phyloP scores from a whole-genome alignment of 2,113 vertebrate species.

The Naja naja region DNA sequence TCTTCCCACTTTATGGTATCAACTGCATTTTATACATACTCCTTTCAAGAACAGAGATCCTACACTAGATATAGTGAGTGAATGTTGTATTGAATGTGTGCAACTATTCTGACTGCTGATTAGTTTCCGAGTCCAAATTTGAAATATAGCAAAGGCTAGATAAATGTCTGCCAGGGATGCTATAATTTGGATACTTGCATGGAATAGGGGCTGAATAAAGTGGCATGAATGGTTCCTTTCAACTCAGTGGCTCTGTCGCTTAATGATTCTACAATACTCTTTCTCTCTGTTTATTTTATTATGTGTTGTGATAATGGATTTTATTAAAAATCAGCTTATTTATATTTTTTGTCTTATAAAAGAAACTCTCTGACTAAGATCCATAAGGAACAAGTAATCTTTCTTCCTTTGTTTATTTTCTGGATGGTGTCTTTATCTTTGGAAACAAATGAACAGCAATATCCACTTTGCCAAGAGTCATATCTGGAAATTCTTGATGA shows the following conservation, averaged over 20 bases:
- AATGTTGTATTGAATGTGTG: background rate
- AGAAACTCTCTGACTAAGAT: background rate
- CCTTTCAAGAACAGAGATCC: background rate
- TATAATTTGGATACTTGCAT: background rate
- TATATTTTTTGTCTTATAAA: background rate
- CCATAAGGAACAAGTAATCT: background rate
- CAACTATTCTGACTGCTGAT: background rate
- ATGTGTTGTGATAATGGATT: background rate
- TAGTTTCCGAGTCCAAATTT: background rate
- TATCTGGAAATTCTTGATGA: constrained; percentile 19
- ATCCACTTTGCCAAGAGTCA: constrained; percentile 4
- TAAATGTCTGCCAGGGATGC: background rate
- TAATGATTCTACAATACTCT: background rate
- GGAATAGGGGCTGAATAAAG: background rate
- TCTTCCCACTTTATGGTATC: background rate
- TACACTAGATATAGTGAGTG: background rate
- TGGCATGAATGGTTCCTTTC: background rate
- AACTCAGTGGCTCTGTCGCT: background rate
- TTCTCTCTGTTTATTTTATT: background rate
- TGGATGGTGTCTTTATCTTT: background rate
- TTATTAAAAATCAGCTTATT: background rate
- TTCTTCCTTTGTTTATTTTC: background rate
- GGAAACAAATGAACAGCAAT: background rate
- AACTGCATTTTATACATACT: background rate
- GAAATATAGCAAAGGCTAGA: background rate